Evolutionary conservation across 2,113 vertebrate species (phyloP).

Genomic region (Prochilodus magdalenae): DNA sequence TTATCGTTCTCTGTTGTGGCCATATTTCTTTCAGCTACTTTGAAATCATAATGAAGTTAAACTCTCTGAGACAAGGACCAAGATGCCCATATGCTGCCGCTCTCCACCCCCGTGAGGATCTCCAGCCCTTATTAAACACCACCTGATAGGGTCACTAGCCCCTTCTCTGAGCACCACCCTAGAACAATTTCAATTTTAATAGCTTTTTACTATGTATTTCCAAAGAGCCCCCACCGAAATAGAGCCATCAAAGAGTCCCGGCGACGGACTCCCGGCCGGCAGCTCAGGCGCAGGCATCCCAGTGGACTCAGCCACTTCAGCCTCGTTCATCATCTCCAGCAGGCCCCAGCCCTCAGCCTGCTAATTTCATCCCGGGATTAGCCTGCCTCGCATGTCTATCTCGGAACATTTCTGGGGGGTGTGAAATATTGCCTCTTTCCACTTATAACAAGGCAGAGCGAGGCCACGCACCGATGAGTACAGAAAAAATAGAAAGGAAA

Average conservation of each 20-base stretch:
- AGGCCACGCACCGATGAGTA: slow-evolving; percentile 84
- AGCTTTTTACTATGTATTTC: slow-evolving; percentile 99
- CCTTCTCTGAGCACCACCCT: slow-evolving; percentile 86
- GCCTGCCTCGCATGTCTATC: slow-evolving; percentile 94
- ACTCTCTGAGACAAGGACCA: slow-evolving; percentile 45
- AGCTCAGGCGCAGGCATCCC: slow-evolving; percentile 99
- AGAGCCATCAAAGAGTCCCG: slow-evolving; percentile 98
- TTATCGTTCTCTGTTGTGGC: too few relatives aligned
- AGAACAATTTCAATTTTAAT: slow-evolving; percentile 99
- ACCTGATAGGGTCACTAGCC: slow-evolving; percentile 89
- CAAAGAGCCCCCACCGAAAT: slow-evolving; percentile 89
- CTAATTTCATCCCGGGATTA: slow-evolving; percentile 99
- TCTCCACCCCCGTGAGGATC: slow-evolving; percentile 70
- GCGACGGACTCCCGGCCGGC: slow-evolving; percentile 94
- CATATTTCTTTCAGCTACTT: too few relatives aligned
- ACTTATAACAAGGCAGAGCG: slow-evolving; percentile 92
- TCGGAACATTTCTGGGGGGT: slow-evolving; percentile 91
- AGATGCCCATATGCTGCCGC: slow-evolving; percentile 50
- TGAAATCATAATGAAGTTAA: too few relatives aligned
- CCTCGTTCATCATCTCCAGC: slow-evolving; percentile 94
- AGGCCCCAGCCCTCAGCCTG: slow-evolving; percentile 89
- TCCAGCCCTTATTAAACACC: slow-evolving; percentile 89
- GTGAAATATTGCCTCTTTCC: slow-evolving; percentile 93
- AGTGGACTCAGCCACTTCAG: slow-evolving; percentile 93
- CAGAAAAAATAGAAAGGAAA: slow-evolving; percentile 49